phyloP scores from a whole-genome alignment of 1,140 invertebrate genomes.

The Cyrtorhinus lividipennis region DNA sequence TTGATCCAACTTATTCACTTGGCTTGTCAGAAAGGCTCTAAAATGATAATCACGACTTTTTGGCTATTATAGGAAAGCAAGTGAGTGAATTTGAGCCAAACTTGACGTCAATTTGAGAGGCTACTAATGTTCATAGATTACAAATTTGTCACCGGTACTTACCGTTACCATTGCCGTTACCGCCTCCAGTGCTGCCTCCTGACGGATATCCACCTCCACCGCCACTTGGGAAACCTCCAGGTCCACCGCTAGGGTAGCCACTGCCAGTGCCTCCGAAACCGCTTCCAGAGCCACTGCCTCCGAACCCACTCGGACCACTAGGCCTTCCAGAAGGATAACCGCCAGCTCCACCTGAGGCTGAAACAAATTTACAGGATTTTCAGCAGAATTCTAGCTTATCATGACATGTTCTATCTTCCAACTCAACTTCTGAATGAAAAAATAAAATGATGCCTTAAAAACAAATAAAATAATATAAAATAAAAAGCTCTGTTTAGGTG shows the following conservation, averaged over 20 bases:
- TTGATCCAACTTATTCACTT: no score
- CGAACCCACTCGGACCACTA: conserved; percentile 18
- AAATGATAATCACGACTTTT: no score
- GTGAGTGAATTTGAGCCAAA: no score
- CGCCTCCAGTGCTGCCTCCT: not conserved
- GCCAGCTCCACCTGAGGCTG: not conserved
- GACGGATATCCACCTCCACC: not conserved
- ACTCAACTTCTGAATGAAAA: conserved; percentile 17
- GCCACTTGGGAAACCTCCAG: not conserved
- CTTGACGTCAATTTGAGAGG: no score
- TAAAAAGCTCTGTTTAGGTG: not conserved
- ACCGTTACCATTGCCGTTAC: not conserved
- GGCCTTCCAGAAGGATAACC: conserved; percentile 22
- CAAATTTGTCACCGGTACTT: no score
- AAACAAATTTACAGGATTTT: not conserved
- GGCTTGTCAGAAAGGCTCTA: no score
- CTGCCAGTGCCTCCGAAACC: not conserved
- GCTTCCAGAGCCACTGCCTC: not conserved
- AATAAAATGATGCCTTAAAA: not conserved
- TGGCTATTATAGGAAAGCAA: no score
- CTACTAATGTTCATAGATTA: no score
- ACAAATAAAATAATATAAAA: not conserved
- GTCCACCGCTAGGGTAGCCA: conserved; percentile 10
- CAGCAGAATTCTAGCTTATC: not conserved
- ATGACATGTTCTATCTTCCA: not conserved